These are phyloP conservation scores for Lasiurus cinereus DNA, from an alignment of 2,113 vertebrate species.

Conservation along the genomic window DNA sequence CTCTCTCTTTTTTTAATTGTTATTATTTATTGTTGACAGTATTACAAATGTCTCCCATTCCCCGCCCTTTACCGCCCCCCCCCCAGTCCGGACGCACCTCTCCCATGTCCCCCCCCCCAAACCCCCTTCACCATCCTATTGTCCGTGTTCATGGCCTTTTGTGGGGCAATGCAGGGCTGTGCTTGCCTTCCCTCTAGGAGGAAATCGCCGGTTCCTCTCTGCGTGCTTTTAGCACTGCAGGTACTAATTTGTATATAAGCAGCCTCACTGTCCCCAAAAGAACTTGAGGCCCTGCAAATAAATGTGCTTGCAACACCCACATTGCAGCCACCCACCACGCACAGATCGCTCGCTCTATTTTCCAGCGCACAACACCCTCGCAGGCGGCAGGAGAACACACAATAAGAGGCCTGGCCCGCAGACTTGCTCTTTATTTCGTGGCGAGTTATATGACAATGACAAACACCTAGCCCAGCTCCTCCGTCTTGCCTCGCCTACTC, in stretches of 20 bases:
- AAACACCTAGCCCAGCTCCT: conserved; percentile 23
- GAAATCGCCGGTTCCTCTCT: conserved; percentile 72
- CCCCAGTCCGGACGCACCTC: no score
- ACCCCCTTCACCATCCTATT: no score
- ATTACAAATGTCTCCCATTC: no score
- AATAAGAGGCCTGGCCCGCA: conserved; percentile 75
- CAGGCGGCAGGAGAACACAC: conserved; percentile 49
- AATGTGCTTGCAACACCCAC: conserved; percentile 26
- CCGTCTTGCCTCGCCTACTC: neutral
- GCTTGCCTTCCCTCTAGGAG: conserved; percentile 45
- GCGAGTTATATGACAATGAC: conserved; percentile 70
- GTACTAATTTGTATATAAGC: conserved; percentile 17
- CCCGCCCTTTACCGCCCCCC: no score
- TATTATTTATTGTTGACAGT: no score
- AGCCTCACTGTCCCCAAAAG: conserved; percentile 59
- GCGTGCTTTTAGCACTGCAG: conserved; percentile 75
- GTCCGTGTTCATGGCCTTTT: conserved; percentile 1
- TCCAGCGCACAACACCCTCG: conserved; percentile 1
- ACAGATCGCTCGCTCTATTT: neutral
- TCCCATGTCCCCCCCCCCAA: no score
- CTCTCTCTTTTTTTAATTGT: neutral
- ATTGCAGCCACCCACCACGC: neutral
- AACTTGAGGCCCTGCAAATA: conserved; percentile 64
- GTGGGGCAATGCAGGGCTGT: conserved; percentile 41
- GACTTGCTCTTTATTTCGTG: conserved; percentile 32